Evolutionary conservation across 2,888 invertebrate genomes (phyloP).

Genomic region (Zeuzera pyrina): DNA sequence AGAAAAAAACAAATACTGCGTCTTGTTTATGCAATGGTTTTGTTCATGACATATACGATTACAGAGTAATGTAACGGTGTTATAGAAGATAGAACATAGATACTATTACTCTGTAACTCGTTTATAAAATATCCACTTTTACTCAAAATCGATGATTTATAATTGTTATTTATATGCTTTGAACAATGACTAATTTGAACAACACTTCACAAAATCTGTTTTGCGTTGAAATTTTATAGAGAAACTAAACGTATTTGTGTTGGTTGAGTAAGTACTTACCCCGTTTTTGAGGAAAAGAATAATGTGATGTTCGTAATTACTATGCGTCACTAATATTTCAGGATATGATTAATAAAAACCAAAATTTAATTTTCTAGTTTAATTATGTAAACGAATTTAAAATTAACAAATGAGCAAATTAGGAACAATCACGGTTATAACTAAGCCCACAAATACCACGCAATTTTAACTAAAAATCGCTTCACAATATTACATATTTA

Average conservation of each 20-base stretch:
- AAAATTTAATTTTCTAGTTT: conserved; percentile 11
- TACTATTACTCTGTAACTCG: too few relatives aligned
- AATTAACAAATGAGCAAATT: conserved; percentile 48
- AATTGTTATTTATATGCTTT: too few relatives aligned
- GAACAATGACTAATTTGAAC: too few relatives aligned
- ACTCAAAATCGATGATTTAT: too few relatives aligned
- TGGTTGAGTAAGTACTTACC: neutral
- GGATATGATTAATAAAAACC: conserved; percentile 5
- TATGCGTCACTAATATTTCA: neutral
- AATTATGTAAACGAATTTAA: conserved; percentile 17
- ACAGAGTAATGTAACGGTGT: neutral
- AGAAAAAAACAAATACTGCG: neutral
- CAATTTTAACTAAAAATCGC: conserved; percentile 2
- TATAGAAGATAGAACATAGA: neutral
- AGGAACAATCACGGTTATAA: conserved; percentile 51
- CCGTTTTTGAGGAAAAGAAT: neutral
- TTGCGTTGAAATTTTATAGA: too few relatives aligned
- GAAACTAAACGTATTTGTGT: neutral
- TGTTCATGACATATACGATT: neutral
- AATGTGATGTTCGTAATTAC: neutral
- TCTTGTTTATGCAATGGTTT: neutral
- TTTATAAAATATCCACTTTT: too few relatives aligned
- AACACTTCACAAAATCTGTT: too few relatives aligned
- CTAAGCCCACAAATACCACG: conserved; percentile 16
- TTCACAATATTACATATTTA: neutral